These are phyloP conservation scores for Zaprionus ghesquierei DNA, from an alignment of 1,140 invertebrate genomes.

Conservation along the genomic window DNA sequence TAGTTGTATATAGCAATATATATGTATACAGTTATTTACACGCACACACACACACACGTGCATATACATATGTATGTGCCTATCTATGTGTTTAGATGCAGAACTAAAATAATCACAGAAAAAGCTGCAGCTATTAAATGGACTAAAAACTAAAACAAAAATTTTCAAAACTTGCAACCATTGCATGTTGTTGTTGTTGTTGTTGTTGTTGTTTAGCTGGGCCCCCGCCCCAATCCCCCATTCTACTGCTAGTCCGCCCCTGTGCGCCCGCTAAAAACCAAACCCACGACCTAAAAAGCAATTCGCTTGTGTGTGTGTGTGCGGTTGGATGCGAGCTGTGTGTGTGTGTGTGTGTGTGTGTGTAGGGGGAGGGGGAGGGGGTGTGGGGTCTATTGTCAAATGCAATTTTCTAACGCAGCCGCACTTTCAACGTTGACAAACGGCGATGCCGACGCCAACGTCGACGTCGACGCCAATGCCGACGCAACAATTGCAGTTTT, in stretches of 20 bases:
- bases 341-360: conserved; percentile 41
- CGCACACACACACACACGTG: background rate
- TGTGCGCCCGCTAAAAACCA: background rate
- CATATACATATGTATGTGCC: background rate
- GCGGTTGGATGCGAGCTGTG: conserved; percentile 23
- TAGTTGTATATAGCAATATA: background rate
- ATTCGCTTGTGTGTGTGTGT: conserved; percentile 7
- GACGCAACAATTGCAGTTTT: conserved; percentile 74
- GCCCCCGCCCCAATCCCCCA: background rate
- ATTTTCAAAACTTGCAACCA: conserved; percentile 21
- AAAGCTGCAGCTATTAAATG: conserved; percentile 2
- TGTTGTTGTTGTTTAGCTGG: conserved; percentile 34
- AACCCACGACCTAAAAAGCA: conserved; percentile 67
- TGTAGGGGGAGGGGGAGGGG: background rate
- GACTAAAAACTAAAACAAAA: conserved; percentile 1
- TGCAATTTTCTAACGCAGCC: conserved; percentile 82
- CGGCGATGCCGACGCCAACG: conserved; percentile 20
- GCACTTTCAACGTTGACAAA: conserved; percentile 75
- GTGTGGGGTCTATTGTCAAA: conserved; percentile 66
- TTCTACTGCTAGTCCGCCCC: background rate
- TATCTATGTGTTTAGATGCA: too few species aligned
- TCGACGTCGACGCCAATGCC: conserved; percentile 16
- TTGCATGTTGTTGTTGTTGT: conserved; percentile 11
- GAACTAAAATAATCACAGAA: background rate
- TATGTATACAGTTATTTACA: background rate